These are phyloP conservation scores for Penaeus indicus DNA, from an alignment of 1,140 invertebrate species.

Conservation along the genomic window DNA sequence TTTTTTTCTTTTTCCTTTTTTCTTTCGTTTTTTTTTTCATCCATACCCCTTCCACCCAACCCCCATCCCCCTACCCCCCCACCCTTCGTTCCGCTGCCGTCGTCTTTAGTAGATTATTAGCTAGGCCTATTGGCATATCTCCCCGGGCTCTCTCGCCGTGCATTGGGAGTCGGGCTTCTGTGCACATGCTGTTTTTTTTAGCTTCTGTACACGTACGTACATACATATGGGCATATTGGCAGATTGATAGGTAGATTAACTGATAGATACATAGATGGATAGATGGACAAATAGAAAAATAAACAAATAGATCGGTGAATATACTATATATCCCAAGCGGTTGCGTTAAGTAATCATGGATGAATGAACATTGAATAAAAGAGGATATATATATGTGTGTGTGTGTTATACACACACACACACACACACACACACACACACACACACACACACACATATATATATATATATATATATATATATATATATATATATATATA, in stretches of 20 bases:
- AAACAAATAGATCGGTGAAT: no score
- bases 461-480: no score
- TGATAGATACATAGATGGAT: not conserved
- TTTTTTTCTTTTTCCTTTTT: not conserved
- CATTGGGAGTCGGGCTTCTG: no score
- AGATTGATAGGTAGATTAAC: not conserved
- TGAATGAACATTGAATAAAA: not conserved
- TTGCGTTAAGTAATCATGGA: not conserved
- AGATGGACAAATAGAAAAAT: not conserved
- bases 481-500: no score
- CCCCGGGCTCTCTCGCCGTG: no score
- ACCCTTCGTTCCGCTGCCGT: not conserved
- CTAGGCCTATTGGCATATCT: no score
- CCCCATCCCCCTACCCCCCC: not conserved
- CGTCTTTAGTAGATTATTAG: no score
- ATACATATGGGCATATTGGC: not conserved
- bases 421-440: no score
- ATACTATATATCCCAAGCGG: not conserved
- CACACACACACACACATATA: no score
- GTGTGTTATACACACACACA: no score
- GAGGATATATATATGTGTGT: no score
- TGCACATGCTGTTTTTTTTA: no score
- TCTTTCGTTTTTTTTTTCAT: not conserved
- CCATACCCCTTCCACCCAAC: not conserved
- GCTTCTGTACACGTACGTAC: not conserved